Evolutionary conservation across 2,888 invertebrate species (phyloP).

Genomic region (Crematogaster levior): DNA sequence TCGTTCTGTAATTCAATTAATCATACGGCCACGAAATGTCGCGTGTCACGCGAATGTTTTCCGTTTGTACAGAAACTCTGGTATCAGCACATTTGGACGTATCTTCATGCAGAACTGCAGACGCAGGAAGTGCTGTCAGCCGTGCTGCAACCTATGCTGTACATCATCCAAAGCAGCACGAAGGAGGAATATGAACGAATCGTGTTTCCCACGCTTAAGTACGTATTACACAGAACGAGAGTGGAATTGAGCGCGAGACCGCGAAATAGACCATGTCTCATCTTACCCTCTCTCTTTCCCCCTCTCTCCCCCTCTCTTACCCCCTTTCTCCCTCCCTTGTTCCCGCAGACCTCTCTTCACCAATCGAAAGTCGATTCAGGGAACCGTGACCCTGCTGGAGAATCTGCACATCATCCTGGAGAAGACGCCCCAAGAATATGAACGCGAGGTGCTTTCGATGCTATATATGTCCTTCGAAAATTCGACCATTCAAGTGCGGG

Average conservation of each 20-base stretch:
- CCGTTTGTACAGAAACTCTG: conserved; percentile 93
- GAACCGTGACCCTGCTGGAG: conserved; percentile 95
- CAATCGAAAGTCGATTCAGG: conserved; percentile 93
- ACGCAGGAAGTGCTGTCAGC: conserved; percentile 95
- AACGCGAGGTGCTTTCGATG: conserved; percentile 94
- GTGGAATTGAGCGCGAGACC: conserved; percentile 51
- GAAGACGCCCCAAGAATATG: conserved; percentile 93
- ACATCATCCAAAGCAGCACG: conserved; percentile 92
- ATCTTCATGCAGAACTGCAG: conserved; percentile 93
- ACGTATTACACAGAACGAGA: conserved; percentile 74
- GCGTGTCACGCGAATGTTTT: conserved; percentile 14
- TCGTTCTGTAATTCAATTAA: neutral
- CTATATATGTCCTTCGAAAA: conserved; percentile 95
- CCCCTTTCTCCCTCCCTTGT: conserved; percentile 72
- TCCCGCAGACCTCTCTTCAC: conserved; percentile 89
- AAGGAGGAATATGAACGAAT: conserved; percentile 92
- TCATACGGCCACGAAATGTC: neutral
- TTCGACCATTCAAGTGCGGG: conserved; percentile 96
- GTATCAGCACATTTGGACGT: conserved; percentile 97
- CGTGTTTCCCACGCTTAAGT: conserved; percentile 95
- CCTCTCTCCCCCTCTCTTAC: conserved; percentile 13
- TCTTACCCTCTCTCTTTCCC: neutral
- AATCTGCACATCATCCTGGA: conserved; percentile 95
- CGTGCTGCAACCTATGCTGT: conserved; percentile 93
- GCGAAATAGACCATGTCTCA: conserved; percentile 27